Percentiles rank a stretch among this genome's conserved stretches.
Evolutionary conservation across 2,113 vertebrate genomes (phyloP).

Genomic region (Perca fluviatilis): DNA sequence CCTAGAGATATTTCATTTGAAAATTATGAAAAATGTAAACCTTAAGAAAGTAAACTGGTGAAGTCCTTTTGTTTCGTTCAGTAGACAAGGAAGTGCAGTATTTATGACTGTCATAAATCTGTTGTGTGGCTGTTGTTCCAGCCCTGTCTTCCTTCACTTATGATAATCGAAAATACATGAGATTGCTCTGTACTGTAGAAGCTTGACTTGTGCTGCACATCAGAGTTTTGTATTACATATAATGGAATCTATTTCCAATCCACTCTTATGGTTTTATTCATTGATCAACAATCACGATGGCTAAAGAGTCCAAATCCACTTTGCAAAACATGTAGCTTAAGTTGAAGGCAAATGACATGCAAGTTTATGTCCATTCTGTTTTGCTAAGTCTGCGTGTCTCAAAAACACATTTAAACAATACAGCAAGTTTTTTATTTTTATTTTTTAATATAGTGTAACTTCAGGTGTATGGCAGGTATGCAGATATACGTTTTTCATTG

Average conservation of each 20-base stretch:
- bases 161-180: not conserved
- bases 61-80: not conserved
- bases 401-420: not conserved
- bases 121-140: not conserved
- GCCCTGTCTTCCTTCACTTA: not conserved
- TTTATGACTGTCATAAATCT: conserved; percentile 37
- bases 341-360: not conserved
- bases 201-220: not conserved
- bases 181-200: not conserved
- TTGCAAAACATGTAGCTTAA: not conserved
- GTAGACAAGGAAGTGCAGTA: conserved; percentile 35
- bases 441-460: not conserved
- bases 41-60: not conserved
- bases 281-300: not conserved
- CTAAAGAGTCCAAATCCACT: not conserved
- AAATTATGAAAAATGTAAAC: not conserved
- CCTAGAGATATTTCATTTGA: not conserved
- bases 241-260: not conserved
- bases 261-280: conserved; percentile 5
- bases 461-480: not conserved
- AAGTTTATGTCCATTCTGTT: not conserved
- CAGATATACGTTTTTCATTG: not conserved
- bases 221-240: conserved; percentile 1
- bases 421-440: not conserved
- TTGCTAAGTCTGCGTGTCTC: not conserved